Percentiles rank a stretch among this genome's conserved stretches.
Evolutionary conservation across 2,888 invertebrate species (phyloP).

Genomic region (Brachyptera putata): DNA sequence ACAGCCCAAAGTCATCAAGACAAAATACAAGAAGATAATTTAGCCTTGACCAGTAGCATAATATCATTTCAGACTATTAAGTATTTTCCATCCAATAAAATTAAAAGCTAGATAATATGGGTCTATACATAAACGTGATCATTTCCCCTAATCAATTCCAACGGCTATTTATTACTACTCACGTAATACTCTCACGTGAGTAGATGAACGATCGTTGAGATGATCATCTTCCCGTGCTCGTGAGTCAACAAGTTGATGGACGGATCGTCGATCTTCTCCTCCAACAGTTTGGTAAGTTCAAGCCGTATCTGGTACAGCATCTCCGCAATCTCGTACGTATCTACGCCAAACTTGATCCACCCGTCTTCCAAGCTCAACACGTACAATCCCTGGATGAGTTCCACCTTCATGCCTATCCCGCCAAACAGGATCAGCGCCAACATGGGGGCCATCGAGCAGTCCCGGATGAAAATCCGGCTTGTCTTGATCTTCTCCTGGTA

Average conservation of each 20-base stretch:
- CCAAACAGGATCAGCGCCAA: constrained; percentile 63
- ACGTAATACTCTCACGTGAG: too few species aligned
- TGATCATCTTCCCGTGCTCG: constrained; percentile 69
- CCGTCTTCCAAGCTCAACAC: constrained; percentile 71
- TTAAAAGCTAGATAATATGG: too few species aligned
- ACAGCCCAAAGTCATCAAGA: too few species aligned
- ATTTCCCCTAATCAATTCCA: too few species aligned
- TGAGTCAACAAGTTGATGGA: constrained; percentile 67
- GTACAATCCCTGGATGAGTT: constrained; percentile 67
- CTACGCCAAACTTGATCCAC: constrained; percentile 77
- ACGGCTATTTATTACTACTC: too few species aligned
- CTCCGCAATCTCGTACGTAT: constrained; percentile 75
- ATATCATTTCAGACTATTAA: too few species aligned
- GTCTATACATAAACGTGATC: too few species aligned
- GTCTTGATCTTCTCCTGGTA: constrained; percentile 83
- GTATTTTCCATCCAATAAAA: too few species aligned
- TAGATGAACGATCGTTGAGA: constrained; percentile 69
- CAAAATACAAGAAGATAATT: too few species aligned
- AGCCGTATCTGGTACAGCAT: constrained; percentile 72
- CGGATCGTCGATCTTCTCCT: constrained; percentile 81
- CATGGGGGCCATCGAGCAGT: constrained; percentile 75
- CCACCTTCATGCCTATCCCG: constrained; percentile 69
- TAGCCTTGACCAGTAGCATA: too few species aligned
- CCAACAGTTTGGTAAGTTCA: constrained; percentile 71
- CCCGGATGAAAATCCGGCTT: constrained; percentile 70